phyloP scores from a whole-genome alignment of 2,113 vertebrate species.

The Ursus arctos region DNA sequence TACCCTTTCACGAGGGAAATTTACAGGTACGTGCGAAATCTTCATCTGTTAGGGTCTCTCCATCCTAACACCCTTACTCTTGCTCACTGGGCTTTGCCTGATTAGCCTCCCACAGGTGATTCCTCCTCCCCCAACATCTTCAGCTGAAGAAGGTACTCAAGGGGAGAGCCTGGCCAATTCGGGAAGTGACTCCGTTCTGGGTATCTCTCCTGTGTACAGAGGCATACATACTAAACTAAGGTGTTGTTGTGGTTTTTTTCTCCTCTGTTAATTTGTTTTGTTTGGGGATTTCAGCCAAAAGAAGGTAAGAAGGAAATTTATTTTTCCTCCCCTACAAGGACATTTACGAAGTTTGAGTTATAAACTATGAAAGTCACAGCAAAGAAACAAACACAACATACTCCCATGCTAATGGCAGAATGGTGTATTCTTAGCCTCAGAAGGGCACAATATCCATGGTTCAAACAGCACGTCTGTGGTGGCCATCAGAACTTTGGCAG shows the following conservation, averaged over 20 bases:
- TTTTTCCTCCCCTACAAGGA: not conserved
- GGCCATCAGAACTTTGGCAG: conserved; percentile 1
- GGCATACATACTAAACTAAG: not conserved
- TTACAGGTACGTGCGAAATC: not conserved
- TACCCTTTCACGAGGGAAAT: not conserved
- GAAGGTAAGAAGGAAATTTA: not conserved
- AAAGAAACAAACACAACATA: conserved; percentile 67
- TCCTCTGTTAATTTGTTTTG: not conserved
- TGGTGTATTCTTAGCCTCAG: conserved; percentile 64
- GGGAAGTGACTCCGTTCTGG: not conserved
- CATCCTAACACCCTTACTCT: not conserved
- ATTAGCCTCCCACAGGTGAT: not conserved
- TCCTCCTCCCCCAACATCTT: not conserved
- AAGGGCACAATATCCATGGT: not conserved
- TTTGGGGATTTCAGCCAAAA: not conserved
- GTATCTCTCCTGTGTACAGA: not conserved
- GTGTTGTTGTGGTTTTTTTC: not conserved
- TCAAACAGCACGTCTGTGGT: conserved; percentile 8
- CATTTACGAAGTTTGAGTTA: not conserved
- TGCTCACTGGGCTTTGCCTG: not conserved
- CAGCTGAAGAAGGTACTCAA: not conserved
- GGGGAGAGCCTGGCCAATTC: not conserved
- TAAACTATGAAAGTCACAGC: no score
- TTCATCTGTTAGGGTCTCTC: not conserved
- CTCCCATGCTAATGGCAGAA: not conserved